These are phyloP conservation scores for Pluvialis apricaria DNA, from an alignment of 2,113 vertebrate genomes.

Conservation along the genomic window DNA sequence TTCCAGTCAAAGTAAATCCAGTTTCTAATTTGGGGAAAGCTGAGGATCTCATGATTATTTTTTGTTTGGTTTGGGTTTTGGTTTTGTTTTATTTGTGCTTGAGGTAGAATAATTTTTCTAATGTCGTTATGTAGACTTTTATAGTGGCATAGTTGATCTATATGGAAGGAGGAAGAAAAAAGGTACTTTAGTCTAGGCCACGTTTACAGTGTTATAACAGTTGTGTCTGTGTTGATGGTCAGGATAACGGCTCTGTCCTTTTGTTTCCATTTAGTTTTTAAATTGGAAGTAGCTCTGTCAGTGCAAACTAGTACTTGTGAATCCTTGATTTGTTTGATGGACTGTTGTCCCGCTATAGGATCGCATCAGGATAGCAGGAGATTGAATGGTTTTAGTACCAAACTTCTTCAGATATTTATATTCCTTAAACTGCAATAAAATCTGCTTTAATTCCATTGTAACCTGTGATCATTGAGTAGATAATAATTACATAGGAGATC, in stretches of 20 bases:
- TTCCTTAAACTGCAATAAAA: neutral
- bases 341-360: neutral
- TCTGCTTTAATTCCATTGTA: neutral
- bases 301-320: neutral
- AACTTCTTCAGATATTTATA: neutral
- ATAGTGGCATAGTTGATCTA: neutral
- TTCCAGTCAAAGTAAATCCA: neutral
- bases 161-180: neutral
- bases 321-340: neutral
- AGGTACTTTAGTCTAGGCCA: neutral
- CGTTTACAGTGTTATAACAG: neutral
- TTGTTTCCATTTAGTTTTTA: neutral
- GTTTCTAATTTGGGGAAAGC: neutral
- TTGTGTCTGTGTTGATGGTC: neutral
- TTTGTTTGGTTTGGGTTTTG: neutral
- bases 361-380: neutral
- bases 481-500: neutral
- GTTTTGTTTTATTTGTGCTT: neutral
- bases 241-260: neutral
- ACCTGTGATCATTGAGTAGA: neutral
- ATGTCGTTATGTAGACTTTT: neutral
- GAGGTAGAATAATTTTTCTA: neutral
- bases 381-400: neutral
- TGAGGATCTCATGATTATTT: neutral
- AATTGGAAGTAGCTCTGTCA: neutral